A percentile compares a stretch with the other conserved stretches of the same genome.
These are phyloP conservation scores for Micromussa lordhowensis DNA, from an alignment of 92 coral and sea anemone genomes.

Conservation along the genomic window DNA sequence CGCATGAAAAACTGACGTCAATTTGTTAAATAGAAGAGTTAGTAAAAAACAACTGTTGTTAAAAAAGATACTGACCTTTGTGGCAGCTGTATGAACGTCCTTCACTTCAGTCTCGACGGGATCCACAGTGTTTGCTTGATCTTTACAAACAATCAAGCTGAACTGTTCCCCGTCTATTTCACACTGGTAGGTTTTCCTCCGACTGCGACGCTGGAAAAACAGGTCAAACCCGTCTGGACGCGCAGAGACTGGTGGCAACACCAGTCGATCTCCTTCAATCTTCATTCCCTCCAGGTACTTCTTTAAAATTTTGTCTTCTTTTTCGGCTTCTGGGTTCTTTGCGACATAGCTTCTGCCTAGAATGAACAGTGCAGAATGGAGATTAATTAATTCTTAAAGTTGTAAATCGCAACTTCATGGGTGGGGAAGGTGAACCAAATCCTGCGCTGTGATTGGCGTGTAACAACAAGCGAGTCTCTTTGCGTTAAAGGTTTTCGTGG, in stretches of 20 bases:
- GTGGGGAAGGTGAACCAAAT: no score
- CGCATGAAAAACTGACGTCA: no score
- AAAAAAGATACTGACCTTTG: conserved; percentile 12
- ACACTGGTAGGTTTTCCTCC: conserved; percentile 39
- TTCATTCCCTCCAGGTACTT: conserved; percentile 30
- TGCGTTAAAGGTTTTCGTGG: no score
- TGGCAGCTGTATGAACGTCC: neutral
- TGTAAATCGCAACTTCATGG: no score
- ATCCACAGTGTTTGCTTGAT: conserved; percentile 15
- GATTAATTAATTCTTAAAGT: neutral
- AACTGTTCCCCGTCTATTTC: conserved; percentile 47
- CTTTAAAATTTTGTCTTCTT: conserved; percentile 50
- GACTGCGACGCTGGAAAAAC: conserved; percentile 49
- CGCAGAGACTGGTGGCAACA: no score
- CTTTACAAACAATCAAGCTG: conserved; percentile 59
- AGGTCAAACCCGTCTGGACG: conserved; percentile 55
- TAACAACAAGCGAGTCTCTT: no score
- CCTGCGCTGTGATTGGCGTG: no score
- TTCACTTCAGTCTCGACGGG: neutral
- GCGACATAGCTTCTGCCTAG: conserved; percentile 9
- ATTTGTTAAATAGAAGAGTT: no score
- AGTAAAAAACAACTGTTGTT: no score
- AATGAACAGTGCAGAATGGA: neutral
- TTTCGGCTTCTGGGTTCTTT: conserved; percentile 15
- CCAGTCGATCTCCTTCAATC: no score